Evolutionary conservation across 2,113 vertebrate genomes (phyloP), one percentile per base, ranked within the genome.

Genomic region (Bostrychus sinensis): DNA sequence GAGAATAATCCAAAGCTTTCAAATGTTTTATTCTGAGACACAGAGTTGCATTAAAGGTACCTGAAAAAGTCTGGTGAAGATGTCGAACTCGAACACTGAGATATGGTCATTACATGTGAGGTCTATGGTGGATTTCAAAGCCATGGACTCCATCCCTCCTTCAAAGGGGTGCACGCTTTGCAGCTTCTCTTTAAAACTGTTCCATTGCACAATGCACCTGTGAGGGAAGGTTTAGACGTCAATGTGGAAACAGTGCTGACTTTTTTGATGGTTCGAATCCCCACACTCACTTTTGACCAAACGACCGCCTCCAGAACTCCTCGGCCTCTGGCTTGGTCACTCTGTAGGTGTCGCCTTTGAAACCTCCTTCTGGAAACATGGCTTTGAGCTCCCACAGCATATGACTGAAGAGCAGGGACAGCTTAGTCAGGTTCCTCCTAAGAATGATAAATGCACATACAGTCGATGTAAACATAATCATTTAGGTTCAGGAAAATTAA

Each of bases 31-130:
- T 3, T 30, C 25, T 26, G 22, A 48, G 20, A 20, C 2, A 45
- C 7, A 20, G 19, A 20, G 7, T 12, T 48, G 2, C 14, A 32
- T 32, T 5, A 10, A 51, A 51, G 13, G 48, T 51, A 95, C 95
- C 94, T 95, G 94, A 85, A 96, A 96, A 26, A 96, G 93, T 22
- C 93, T 86, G 0, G 94, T 95, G 79, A 96, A 96, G 80, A 95
- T 89, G 77, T 96, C 94, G 72, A 96, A 96, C 85, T 96, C 94
- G n/a, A 96, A 95, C 84, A 96, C 36, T 20, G 95, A 95, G 70
- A 96, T 83, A 23, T 95, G 81, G 48, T 93, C 91, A 0, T 90
- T 96, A 68, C 94, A 95, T 39, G 94, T 96, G 68, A 96, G 91
- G 75, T 96, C 94, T 0, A 96, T 70, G 0, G 95, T 96, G 39